These are phyloP conservation scores for Dynastes grantii DNA, from an alignment of 2,888 invertebrate genomes.

Conservation along the genomic window DNA sequence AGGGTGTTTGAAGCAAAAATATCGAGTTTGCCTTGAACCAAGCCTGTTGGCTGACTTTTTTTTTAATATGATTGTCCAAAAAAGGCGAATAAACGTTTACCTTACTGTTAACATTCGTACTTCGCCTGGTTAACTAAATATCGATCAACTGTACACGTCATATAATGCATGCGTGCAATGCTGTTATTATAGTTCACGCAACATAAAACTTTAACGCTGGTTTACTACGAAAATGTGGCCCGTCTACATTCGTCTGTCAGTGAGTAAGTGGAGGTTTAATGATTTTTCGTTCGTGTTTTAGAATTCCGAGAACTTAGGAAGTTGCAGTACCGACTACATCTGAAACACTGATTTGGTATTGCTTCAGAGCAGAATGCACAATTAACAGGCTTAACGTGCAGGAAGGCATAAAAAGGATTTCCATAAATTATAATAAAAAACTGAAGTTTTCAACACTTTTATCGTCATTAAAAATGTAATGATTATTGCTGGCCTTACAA, in stretches of 20 bases:
- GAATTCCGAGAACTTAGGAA: constrained; percentile 25
- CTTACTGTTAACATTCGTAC: constrained; percentile 10
- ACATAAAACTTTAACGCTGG: constrained; percentile 44
- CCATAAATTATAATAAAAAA: constrained; percentile 21
- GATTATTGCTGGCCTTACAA: too few species aligned
- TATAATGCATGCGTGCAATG: constrained; percentile 56
- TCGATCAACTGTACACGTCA: constrained; percentile 53
- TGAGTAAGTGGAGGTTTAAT: not conserved
- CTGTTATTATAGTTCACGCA: constrained; percentile 55
- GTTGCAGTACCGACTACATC: constrained; percentile 4
- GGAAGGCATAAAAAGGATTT: not conserved
- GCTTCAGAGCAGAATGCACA: not conserved
- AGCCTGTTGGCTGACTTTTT: constrained; percentile 10
- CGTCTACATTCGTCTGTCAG: not conserved
- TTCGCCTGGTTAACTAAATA: constrained; percentile 52
- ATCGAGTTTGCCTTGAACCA: constrained; percentile 44
- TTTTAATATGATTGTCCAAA: constrained; percentile 25
- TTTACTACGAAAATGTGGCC: constrained; percentile 36
- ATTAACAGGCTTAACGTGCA: not conserved
- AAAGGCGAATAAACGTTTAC: constrained; percentile 25
- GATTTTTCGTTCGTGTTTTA: constrained; percentile 28
- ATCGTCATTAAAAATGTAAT: not conserved
- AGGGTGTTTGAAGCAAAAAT: constrained; percentile 40
- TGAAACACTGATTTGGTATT: not conserved
- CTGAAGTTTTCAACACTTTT: not conserved